These are phyloP conservation scores for Zapus hudsonius DNA, from an alignment of 2,113 vertebrate species.

Conservation along the genomic window DNA sequence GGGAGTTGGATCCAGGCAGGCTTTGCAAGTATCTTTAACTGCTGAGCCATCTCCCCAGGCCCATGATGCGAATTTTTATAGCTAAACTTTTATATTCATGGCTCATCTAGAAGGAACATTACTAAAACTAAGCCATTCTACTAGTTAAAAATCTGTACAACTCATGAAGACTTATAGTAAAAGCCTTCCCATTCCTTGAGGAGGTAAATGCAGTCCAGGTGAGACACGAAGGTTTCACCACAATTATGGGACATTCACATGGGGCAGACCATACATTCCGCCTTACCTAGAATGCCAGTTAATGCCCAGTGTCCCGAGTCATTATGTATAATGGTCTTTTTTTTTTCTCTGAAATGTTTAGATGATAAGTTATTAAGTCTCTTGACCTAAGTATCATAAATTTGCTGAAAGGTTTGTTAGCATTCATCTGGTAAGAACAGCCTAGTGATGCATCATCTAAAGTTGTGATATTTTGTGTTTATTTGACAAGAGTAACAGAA, in stretches of 20 bases:
- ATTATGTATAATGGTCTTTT: neutral
- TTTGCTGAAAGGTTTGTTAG: conserved; percentile 7
- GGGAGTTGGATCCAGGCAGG: too few relatives aligned
- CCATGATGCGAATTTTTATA: neutral
- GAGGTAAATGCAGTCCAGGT: neutral
- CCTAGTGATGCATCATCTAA: neutral
- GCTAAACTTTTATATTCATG: neutral
- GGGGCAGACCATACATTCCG: neutral
- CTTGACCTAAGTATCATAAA: neutral
- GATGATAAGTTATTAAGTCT: neutral
- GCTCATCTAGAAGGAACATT: neutral
- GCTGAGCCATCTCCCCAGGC: too few relatives aligned
- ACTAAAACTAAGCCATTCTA: neutral
- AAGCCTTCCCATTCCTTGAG: neutral
- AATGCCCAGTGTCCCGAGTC: neutral
- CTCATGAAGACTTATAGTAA: neutral
- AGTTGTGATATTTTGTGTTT: conserved; percentile 30
- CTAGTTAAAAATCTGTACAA: neutral
- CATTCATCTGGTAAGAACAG: neutral
- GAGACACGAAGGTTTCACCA: neutral
- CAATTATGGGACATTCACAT: neutral
- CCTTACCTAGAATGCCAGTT: neutral
- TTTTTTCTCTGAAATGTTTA: conserved; percentile 12
- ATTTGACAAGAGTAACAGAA: conserved; percentile 9
- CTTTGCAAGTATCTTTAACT: too few relatives aligned